These are phyloP conservation scores for Haemorhous mexicanus DNA, from an alignment of 2,113 vertebrate species.

Conservation along the genomic window DNA sequence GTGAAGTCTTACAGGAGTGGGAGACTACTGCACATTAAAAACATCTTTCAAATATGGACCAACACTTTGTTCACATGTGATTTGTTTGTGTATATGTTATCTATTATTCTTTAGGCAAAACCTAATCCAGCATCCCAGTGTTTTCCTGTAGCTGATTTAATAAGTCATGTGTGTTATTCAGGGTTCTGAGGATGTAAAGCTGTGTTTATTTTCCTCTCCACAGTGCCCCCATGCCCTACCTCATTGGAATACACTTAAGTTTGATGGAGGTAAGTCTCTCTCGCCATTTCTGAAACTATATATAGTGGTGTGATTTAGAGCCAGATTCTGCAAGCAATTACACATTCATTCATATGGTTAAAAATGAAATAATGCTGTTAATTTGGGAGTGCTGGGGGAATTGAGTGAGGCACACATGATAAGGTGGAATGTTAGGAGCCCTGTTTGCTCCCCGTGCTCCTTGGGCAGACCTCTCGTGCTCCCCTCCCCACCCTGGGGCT, in stretches of 20 bases:
- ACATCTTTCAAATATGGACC: not conserved
- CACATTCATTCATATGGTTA: conserved; percentile 8
- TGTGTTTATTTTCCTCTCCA: conserved; percentile 63
- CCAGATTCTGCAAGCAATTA: conserved; percentile 4
- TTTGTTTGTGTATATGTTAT: not conserved
- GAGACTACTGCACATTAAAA: not conserved
- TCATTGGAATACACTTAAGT: conserved; percentile 87
- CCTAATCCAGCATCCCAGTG: conserved; percentile 12
- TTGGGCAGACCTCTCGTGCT: not conserved
- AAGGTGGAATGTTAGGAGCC: not conserved
- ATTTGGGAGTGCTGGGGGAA: not conserved
- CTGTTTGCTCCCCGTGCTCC: rapidly evolving
- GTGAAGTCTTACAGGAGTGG: not conserved
- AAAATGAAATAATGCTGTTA: not conserved
- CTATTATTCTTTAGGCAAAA: conserved; percentile 42
- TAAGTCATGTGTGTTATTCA: not conserved
- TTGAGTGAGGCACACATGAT: rapidly evolving
- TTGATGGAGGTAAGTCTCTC: conserved; percentile 83
- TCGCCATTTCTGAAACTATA: not conserved
- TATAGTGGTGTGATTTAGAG: not conserved
- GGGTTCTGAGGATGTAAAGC: conserved; percentile 57
- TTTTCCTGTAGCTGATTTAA: not conserved
- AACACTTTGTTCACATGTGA: not conserved
- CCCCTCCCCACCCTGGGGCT: not conserved
- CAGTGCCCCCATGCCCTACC: conserved; percentile 89